Evolutionary conservation across 1,140 invertebrate genomes (phyloP).

Genomic region (Heliconius eleuchia): DNA sequence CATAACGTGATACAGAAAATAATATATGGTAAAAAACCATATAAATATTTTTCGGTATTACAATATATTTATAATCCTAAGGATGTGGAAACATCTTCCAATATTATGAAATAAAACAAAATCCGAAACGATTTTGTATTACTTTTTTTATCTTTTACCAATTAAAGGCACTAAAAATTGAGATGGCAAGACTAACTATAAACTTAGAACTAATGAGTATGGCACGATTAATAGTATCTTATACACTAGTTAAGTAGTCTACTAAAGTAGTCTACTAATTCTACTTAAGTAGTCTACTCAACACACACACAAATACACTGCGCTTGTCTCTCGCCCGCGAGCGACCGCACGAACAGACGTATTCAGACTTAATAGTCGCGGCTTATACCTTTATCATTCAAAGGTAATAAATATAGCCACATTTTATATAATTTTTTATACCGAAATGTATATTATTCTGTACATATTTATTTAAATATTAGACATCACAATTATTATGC

Average conservation of each 20-base stretch:
- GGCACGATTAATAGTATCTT: slow-evolving; percentile 37
- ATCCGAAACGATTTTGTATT: not conserved
- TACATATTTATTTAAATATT: not conserved
- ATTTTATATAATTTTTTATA: not conserved
- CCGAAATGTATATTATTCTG: not conserved
- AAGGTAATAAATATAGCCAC: not conserved
- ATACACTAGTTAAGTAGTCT: slow-evolving; percentile 16
- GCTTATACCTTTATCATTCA: not conserved
- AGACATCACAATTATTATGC: not conserved
- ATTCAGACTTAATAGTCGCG: slow-evolving; percentile 5
- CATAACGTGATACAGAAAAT: not conserved
- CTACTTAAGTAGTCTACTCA: not conserved
- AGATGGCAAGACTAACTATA: slow-evolving; percentile 14
- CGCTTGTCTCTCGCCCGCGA: slow-evolving; percentile 7
- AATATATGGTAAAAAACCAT: not conserved
- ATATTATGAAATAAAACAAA: not conserved
- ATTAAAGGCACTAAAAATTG: not conserved
- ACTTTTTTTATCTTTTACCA: not conserved
- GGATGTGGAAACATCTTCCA: not conserved
- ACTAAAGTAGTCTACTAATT: not conserved
- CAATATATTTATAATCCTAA: not conserved
- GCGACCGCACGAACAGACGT: not conserved
- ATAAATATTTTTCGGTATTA: not conserved
- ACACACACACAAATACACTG: not conserved
- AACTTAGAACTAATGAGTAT: slow-evolving; percentile 39